A percentile compares a stretch with the other conserved stretches of the same genome.
phyloP scores from a whole-genome alignment of 2,113 vertebrate genomes.

The Hiodon alosoides region DNA sequence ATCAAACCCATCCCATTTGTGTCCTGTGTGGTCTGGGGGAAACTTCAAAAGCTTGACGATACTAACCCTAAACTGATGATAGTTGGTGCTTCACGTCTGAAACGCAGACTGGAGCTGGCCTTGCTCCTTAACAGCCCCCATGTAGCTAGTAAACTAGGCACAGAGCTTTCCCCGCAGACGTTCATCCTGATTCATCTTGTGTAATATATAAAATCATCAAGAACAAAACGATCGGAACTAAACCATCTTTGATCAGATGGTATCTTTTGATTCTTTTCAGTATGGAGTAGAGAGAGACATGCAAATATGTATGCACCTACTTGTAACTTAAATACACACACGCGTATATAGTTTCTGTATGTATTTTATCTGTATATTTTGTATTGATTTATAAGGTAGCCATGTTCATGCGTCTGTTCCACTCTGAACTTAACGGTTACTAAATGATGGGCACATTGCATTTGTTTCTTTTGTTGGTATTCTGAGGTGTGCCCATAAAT shows the following conservation, averaged over 20 bases:
- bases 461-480: too few species aligned
- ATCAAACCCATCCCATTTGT: not conserved
- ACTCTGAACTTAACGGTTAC: slow-evolving; percentile 20
- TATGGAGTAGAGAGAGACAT: not conserved
- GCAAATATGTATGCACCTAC: slow-evolving; percentile 52
- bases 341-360: slow-evolving; percentile 58
- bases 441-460: too few species aligned
- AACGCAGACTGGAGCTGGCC: not conserved
- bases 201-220: too few species aligned
- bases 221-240: too few species aligned
- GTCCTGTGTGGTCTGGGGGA: not conserved
- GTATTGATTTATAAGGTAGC: slow-evolving; percentile 1
- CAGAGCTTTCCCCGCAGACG: too few species aligned
- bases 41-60: not conserved
- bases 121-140: too few species aligned
- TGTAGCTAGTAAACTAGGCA: too few species aligned
- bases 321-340: slow-evolving; percentile 40
- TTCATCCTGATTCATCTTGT: too few species aligned
- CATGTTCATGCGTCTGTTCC: slow-evolving; percentile 21
- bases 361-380: slow-evolving; percentile 63
- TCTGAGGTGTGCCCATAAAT: too few species aligned
- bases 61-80: not conserved
- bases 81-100: not conserved
- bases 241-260: too few species aligned
- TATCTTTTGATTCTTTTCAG: too few species aligned